Conservation (phyloP, 1,140 invertebrate species). For the Chrysoperla carnea region DNA sequence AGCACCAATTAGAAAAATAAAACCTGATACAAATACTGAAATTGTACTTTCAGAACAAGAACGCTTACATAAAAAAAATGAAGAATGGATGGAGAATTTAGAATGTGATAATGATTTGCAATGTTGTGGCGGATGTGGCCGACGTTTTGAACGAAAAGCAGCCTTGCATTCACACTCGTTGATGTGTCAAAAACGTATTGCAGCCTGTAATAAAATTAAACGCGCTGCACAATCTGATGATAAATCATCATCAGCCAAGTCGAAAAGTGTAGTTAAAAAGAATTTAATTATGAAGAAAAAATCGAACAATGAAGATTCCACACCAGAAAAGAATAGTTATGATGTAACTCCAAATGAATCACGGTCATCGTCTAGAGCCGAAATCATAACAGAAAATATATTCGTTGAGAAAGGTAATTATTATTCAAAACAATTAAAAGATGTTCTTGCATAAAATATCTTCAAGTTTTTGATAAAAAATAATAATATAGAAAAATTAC, state of each 20-base stretch:
- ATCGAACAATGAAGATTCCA: not conserved
- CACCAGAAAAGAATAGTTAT: not conserved
- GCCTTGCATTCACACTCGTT: slow-evolving; percentile 43
- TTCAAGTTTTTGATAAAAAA: too few relatives aligned
- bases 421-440: too few relatives aligned
- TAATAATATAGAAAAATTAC: too few relatives aligned
- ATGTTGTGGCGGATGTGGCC: slow-evolving; percentile 45
- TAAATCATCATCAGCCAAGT: slow-evolving; percentile 1
- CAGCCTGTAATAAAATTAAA: slow-evolving; percentile 14
- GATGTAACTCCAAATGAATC: not conserved
- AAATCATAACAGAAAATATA: not conserved
- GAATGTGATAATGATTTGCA: slow-evolving; percentile 33
- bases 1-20: slow-evolving; percentile 22
- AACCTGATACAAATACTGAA: slow-evolving; percentile 11
- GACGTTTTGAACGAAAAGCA: slow-evolving; percentile 43
- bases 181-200: slow-evolving; percentile 21
- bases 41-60: slow-evolving; percentile 23
- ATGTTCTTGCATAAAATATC: too few relatives aligned
- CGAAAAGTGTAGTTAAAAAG: slow-evolving; percentile 11
- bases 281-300: slow-evolving; percentile 7
- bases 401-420: not conserved
- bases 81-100: slow-evolving; percentile 35
- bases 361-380: not conserved
- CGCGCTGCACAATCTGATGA: slow-evolving; percentile 8
- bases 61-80: slow-evolving; percentile 29